phyloP scores from a whole-genome alignment of 1,140 invertebrate genomes.

The Drosophila punjabiensis region DNA sequence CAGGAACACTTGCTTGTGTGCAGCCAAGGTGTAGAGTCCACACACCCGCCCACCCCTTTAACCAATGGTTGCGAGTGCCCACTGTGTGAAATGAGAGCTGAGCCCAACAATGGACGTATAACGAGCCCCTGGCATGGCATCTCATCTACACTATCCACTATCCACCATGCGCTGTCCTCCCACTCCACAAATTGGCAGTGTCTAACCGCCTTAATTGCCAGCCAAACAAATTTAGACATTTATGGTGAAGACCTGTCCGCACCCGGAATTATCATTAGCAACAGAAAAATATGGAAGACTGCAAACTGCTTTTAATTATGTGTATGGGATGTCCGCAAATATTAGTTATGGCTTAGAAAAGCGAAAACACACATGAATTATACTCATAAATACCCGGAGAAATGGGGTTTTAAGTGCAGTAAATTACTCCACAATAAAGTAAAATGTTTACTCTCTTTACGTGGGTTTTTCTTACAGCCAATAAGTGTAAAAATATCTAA shows the following conservation, averaged over 20 bases:
- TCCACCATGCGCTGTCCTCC: constrained; percentile 3
- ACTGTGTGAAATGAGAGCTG: constrained; percentile 14
- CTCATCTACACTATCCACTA: constrained; percentile 19
- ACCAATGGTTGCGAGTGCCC: background rate
- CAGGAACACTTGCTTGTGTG: constrained; percentile 33
- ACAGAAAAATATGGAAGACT: constrained; percentile 23
- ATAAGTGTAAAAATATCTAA: background rate
- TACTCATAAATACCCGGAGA: constrained; percentile 5
- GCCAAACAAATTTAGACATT: constrained; percentile 57
- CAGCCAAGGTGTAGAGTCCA: constrained; percentile 27
- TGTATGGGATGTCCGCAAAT: constrained; percentile 35
- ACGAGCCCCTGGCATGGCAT: constrained; percentile 66
- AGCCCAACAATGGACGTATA: constrained; percentile 60
- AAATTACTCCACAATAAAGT: background rate
- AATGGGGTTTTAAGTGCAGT: background rate
- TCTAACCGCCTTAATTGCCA: constrained; percentile 53
- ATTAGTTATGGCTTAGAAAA: constrained; percentile 20
- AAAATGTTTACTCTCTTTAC: background rate
- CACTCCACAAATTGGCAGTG: constrained; percentile 48
- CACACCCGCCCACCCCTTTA: background rate
- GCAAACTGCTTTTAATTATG: constrained; percentile 49
- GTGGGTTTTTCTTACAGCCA: background rate
- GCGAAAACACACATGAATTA: constrained; percentile 1
- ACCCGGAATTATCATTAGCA: constrained; percentile 34
- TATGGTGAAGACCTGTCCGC: constrained; percentile 18